Conservation (phyloP, 2,113 vertebrate genomes). For the Thalassoma bifasciatum region DNA sequence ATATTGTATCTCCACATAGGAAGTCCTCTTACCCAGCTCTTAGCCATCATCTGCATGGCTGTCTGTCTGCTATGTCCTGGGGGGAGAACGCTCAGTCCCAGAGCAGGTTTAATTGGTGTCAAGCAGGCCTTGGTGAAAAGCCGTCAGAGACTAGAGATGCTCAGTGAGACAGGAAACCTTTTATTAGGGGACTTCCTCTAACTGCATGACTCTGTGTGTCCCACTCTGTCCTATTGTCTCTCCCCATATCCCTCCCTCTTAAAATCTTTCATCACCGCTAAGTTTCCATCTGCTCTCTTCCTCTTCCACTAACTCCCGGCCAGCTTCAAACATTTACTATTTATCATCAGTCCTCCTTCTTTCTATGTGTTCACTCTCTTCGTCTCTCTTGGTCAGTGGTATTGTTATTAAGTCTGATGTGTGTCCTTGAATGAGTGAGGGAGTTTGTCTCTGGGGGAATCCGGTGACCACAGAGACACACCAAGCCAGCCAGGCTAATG, state of each 20-base stretch:
- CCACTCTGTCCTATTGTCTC: conserved; percentile 73
- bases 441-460: conserved; percentile 75
- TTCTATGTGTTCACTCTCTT: conserved; percentile 6
- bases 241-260: conserved; percentile 57
- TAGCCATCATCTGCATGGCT: conserved; percentile 50
- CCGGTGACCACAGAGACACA: conserved; percentile 65
- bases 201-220: conserved; percentile 63
- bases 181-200: conserved; percentile 84
- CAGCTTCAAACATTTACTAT: conserved; percentile 57
- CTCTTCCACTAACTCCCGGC: conserved; percentile 62
- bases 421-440: conserved; percentile 77
- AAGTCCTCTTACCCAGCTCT: conserved; percentile 48
- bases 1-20: conserved; percentile 43
- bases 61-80: conserved; percentile 58
- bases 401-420: conserved; percentile 84
- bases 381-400: conserved; percentile 53
- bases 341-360: conserved; percentile 53
- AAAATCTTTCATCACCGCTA: conserved; percentile 68
- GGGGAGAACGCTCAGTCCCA: conserved; percentile 52
- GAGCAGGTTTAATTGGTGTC: conserved; percentile 86
- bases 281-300: conserved; percentile 67
- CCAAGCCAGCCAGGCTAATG: conserved; percentile 62
- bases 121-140: conserved; percentile 83
- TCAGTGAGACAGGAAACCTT: conserved; percentile 87
- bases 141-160: conserved; percentile 75